These are phyloP conservation scores for Sphaeridia pumilis DNA, from an alignment of 2,888 invertebrate genomes.

Conservation along the genomic window DNA sequence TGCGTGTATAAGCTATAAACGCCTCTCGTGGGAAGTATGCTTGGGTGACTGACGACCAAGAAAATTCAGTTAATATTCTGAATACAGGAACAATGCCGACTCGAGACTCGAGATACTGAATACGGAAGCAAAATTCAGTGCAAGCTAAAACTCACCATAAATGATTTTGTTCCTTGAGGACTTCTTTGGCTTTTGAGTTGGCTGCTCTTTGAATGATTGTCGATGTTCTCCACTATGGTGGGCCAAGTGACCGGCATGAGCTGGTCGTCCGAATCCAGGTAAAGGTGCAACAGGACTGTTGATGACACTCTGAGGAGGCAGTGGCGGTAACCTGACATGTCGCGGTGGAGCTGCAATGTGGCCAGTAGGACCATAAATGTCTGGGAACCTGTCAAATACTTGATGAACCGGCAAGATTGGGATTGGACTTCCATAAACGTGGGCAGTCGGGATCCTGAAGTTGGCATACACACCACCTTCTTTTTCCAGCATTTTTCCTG, in stretches of 20 bases:
- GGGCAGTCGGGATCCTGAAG: conserved; percentile 20
- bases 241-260: neutral
- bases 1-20: no score
- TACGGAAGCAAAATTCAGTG: no score
- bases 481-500: conserved; percentile 33
- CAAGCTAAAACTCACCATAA: conserved; percentile 1
- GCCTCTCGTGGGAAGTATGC: no score
- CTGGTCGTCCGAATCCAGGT: neutral
- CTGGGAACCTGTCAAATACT: conserved; percentile 25
- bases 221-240: neutral
- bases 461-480: conserved; percentile 36
- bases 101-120: no score
- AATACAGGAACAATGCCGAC: no score
- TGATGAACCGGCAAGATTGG: conserved; percentile 27
- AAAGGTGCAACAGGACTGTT: conserved; percentile 1
- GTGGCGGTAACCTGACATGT: neutral
- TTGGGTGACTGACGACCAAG: no score
- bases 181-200: neutral
- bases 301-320: neutral
- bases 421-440: conserved; percentile 31
- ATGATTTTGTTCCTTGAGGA: conserved; percentile 1
- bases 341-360: conserved; percentile 10
- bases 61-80: no score
- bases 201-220: neutral
- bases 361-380: conserved; percentile 18